Percentiles rank a stretch among this genome's conserved stretches.
phyloP scores from a whole-genome alignment of 1,140 invertebrate species.

The Paraescarpia echinospica region DNA sequence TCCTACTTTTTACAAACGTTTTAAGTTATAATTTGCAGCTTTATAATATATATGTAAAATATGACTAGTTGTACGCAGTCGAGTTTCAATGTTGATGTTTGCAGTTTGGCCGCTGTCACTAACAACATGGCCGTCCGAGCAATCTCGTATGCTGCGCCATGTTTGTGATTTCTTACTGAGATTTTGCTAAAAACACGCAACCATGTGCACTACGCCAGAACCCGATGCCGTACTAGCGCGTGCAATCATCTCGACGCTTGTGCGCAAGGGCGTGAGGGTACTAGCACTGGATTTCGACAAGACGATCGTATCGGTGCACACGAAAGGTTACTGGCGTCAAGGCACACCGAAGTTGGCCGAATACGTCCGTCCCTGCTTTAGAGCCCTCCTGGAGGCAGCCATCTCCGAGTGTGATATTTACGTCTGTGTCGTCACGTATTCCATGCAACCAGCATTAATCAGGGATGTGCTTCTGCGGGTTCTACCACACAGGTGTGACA shows the following conservation, averaged over 20 bases:
- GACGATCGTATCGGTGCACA: conserved; percentile 52
- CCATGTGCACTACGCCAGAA: not conserved
- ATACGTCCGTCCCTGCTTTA: conserved; percentile 51
- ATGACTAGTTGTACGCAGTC: not conserved
- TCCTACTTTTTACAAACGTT: not conserved
- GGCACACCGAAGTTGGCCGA: conserved; percentile 42
- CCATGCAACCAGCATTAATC: conserved; percentile 49
- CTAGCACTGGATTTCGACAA: conserved; percentile 56
- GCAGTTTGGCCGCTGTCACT: not conserved
- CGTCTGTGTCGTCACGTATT: conserved; percentile 54
- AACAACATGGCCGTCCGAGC: not conserved
- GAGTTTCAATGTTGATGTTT: not conserved
- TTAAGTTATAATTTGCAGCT: not conserved
- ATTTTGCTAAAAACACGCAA: not conserved
- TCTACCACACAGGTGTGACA: conserved; percentile 39
- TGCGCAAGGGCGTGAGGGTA: conserved; percentile 44
- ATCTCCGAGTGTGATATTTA: conserved; percentile 36
- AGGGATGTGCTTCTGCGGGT: conserved; percentile 46
- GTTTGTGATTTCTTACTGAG: not conserved
- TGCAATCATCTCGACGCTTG: not conserved
- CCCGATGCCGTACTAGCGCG: not conserved
- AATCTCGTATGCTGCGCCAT: not conserved
- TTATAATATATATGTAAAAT: not conserved
- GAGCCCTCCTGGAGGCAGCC: conserved; percentile 43
- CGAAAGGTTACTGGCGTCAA: conserved; percentile 53